A percentile compares a stretch with the other conserved stretches of the same genome.
Conservation (phyloP, 2,113 vertebrate species). For the Sphaerodactylus townsendi region DNA sequence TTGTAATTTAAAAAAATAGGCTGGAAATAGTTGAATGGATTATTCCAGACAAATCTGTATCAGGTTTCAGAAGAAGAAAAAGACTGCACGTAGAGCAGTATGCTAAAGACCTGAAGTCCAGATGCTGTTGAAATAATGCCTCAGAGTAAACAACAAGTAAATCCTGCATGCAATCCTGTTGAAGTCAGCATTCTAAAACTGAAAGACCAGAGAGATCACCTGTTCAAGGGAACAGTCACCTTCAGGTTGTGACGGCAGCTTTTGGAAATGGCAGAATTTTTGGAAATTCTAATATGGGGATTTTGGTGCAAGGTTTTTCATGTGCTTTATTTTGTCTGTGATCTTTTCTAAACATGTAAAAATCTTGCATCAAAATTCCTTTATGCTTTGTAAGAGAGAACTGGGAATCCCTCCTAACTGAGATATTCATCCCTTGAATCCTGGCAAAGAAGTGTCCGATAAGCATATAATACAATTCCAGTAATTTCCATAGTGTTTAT, state of each 20-base stretch:
- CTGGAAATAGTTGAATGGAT: too few relatives aligned
- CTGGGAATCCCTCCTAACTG: neutral
- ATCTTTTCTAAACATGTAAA: neutral
- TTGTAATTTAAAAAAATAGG: too few relatives aligned
- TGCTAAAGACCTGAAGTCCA: neutral
- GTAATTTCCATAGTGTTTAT: neutral
- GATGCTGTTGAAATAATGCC: neutral
- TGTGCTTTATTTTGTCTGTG: neutral
- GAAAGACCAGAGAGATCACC: too few relatives aligned
- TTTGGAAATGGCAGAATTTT: neutral
- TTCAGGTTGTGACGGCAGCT: neutral
- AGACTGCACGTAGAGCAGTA: neutral
- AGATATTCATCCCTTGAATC: neutral
- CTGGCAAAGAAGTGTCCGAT: too few relatives aligned
- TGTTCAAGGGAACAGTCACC: too few relatives aligned
- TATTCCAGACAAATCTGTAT: too few relatives aligned
- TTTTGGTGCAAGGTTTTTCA: neutral
- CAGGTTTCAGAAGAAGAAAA: too few relatives aligned
- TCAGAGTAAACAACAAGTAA: neutral
- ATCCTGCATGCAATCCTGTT: neutral
- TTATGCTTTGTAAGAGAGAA: neutral
- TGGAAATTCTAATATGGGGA: neutral
- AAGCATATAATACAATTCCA: neutral
- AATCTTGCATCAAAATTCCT: neutral
- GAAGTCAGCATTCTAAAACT: too few relatives aligned